Percentiles rank a stretch among this genome's conserved stretches.
Conservation (phyloP, 2,797 vertebrate genomes). For the Coregonus ussuriensis region DNA sequence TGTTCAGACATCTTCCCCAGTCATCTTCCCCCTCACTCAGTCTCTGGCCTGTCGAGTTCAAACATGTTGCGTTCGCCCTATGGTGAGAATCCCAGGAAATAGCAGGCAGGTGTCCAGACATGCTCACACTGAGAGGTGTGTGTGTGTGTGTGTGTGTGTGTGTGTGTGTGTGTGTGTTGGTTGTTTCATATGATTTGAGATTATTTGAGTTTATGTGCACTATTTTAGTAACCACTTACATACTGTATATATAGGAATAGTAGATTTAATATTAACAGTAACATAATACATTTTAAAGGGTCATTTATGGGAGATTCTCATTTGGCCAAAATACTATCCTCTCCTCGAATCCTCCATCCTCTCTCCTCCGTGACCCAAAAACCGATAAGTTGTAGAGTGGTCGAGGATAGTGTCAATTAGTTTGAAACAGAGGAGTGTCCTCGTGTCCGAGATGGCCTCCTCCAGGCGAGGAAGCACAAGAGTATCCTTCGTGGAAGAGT, state of each 20-base stretch:
- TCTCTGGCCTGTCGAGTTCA: slow-evolving; percentile 49
- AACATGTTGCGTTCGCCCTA: slow-evolving; percentile 52
- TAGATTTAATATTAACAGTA: no score
- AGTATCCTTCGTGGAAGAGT: no score
- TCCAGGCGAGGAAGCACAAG: no score
- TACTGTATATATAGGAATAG: no score
- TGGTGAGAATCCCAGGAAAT: slow-evolving; percentile 59
- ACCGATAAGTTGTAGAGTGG: no score
- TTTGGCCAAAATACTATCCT: no score
- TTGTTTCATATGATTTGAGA: neutral
- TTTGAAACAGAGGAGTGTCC: no score
- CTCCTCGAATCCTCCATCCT: neutral
- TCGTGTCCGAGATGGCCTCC: no score
- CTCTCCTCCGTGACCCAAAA: no score
- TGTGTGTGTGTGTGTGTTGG: slow-evolving; percentile 7
- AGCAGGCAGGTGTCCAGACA: slow-evolving; percentile 69
- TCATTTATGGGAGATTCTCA: no score
- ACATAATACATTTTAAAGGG: no score
- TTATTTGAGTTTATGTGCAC: neutral
- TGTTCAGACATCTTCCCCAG: neutral
- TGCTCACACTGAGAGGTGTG: slow-evolving; percentile 37
- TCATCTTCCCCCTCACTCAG: neutral
- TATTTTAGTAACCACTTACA: neutral
- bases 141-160: slow-evolving; percentile 32
- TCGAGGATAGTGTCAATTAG: no score